phyloP scores from a whole-genome alignment of 2,888 invertebrate species.

The Copidosoma aretas region DNA sequence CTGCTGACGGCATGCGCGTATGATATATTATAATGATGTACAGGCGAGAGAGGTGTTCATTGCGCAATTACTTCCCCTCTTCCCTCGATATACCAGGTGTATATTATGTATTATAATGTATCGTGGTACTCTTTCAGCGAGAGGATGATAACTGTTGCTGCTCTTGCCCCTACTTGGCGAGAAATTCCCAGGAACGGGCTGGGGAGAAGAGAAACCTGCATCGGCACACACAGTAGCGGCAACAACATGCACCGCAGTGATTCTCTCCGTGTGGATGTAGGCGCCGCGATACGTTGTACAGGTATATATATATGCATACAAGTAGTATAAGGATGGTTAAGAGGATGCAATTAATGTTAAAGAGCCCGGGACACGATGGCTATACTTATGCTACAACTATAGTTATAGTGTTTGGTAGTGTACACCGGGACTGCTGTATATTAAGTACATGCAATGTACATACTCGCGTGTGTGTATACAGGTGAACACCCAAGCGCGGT shows the following conservation, averaged over 20 bases:
- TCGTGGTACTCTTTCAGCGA: constrained; percentile 2
- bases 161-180: constrained; percentile 2
- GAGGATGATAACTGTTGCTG: constrained; percentile 31
- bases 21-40: too few species aligned
- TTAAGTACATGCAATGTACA: too few species aligned
- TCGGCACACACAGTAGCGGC: neutral
- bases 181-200: constrained; percentile 27
- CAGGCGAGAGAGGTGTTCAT: constrained; percentile 15
- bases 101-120: too few species aligned
- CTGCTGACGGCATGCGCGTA: neutral
- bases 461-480: too few species aligned
- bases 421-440: too few species aligned
- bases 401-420: too few species aligned
- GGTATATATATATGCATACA: too few species aligned
- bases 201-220: neutral
- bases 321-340: constrained; percentile 22
- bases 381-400: too few species aligned
- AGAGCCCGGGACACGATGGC: constrained; percentile 46
- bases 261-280: too few species aligned
- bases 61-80: constrained; percentile 38
- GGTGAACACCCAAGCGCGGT: too few species aligned
- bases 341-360: constrained; percentile 60
- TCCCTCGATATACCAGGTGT: neutral
- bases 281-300: too few species aligned
- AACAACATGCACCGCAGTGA: constrained; percentile 40